Evolutionary conservation across 2,113 vertebrate genomes (phyloP).

Genomic region (Cairina moschata): DNA sequence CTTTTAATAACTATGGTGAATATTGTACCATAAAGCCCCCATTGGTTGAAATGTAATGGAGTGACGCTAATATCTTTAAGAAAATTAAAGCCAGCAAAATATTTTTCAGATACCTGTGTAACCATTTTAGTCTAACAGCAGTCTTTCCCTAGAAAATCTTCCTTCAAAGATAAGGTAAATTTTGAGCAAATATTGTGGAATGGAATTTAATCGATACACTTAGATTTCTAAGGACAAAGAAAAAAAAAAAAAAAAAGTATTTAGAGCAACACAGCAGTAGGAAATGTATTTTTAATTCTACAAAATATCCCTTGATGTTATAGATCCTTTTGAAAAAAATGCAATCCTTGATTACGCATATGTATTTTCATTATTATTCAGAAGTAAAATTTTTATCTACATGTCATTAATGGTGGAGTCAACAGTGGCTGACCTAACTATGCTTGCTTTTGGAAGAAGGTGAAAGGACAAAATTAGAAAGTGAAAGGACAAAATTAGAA

Average conservation of each 20-base stretch:
- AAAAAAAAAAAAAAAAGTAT: not conserved
- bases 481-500: not conserved
- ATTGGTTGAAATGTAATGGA: not conserved
- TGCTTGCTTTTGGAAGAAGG: not conserved
- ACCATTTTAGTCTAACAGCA: not conserved
- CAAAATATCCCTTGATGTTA: not conserved
- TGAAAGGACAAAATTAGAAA: not conserved
- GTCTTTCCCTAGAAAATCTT: not conserved
- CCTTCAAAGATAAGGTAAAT: not conserved
- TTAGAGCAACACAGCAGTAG: not conserved
- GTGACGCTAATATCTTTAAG: not conserved
- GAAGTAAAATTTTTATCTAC: not conserved
- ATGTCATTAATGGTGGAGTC: not conserved
- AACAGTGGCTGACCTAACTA: not conserved
- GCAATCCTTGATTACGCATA: not conserved
- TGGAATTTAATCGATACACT: not conserved
- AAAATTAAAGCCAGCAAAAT: not conserved
- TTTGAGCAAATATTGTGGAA: not conserved
- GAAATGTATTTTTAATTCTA: not conserved
- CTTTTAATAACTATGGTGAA: slow-evolving; percentile 6
- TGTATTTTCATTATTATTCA: not conserved
- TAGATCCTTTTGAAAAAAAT: not conserved
- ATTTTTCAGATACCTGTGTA: not conserved
- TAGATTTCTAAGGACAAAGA: not conserved
- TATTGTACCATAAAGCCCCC: not conserved